A percentile compares a stretch with the other conserved stretches of the same genome.
These are phyloP conservation scores for Clupea harengus DNA, from an alignment of 2,113 vertebrate species.

Conservation along the genomic window DNA sequence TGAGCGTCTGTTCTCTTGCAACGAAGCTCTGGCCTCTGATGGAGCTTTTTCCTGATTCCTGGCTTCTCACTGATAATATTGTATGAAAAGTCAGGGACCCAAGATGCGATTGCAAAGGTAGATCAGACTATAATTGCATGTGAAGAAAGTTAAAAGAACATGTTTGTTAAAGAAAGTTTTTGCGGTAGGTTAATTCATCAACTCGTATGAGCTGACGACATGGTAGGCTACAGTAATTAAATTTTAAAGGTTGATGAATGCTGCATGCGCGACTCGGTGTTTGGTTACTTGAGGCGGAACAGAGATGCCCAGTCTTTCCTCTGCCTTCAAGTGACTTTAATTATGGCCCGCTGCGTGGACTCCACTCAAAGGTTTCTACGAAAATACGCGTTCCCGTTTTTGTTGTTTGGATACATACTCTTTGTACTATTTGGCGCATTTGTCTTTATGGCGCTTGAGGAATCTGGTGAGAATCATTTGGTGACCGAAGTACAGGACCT, in stretches of 20 bases:
- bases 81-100: background rate
- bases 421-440: constrained; percentile 62
- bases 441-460: constrained; percentile 67
- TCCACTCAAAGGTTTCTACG: constrained; percentile 26
- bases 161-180: background rate
- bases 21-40: background rate
- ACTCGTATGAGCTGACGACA: background rate
- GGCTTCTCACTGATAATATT: background rate
- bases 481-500: constrained; percentile 54
- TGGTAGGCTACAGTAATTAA: constrained; percentile 36
- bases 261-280: constrained; percentile 40
- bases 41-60: background rate
- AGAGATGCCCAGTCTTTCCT: background rate
- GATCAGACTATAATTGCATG: background rate
- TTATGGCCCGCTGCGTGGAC: constrained; percentile 38
- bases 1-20: background rate
- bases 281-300: constrained; percentile 48
- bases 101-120: background rate
- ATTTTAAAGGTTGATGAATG: constrained; percentile 51
- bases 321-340: background rate
- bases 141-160: background rate
- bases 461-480: constrained; percentile 58
- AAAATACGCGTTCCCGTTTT: constrained; percentile 47
- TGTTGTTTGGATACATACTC: constrained; percentile 62
- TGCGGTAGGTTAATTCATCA: background rate